Evolutionary conservation across 2,797 vertebrate species (phyloP).

Genomic region (Syndactyla subalaris): DNA sequence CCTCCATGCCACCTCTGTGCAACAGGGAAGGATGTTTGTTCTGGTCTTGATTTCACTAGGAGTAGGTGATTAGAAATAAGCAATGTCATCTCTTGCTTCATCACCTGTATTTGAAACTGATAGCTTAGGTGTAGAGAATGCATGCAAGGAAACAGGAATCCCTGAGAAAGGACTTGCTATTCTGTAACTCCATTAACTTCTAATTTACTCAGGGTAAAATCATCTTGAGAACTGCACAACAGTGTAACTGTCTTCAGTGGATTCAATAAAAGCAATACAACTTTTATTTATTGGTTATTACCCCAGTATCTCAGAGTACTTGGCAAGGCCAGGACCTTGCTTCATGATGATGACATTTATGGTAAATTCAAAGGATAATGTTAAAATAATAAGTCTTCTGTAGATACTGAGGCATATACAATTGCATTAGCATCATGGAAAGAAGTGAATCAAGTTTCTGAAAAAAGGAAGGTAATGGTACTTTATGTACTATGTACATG

Average conservation of each 20-base stretch:
- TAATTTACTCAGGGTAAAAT: neutral
- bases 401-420: neutral
- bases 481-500: neutral
- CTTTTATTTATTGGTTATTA: neutral
- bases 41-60: neutral
- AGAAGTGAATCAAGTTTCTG: slow-evolving; percentile 4
- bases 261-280: neutral
- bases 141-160: neutral
- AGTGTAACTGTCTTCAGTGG: neutral
- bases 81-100: slow-evolving; percentile 4
- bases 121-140: neutral
- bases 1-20: no score
- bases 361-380: neutral
- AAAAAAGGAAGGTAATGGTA: neutral
- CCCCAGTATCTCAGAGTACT: neutral
- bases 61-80: neutral
- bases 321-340: neutral
- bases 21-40: neutral
- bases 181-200: neutral
- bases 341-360: neutral
- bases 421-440: neutral
- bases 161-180: neutral
- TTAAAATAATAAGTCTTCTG: neutral
- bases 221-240: neutral
- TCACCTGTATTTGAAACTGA: neutral